Evolutionary conservation across 2,113 vertebrate genomes (phyloP), one percentile per base, ranked within the genome.

Genomic region (Phyllostomus discolor): DNA sequence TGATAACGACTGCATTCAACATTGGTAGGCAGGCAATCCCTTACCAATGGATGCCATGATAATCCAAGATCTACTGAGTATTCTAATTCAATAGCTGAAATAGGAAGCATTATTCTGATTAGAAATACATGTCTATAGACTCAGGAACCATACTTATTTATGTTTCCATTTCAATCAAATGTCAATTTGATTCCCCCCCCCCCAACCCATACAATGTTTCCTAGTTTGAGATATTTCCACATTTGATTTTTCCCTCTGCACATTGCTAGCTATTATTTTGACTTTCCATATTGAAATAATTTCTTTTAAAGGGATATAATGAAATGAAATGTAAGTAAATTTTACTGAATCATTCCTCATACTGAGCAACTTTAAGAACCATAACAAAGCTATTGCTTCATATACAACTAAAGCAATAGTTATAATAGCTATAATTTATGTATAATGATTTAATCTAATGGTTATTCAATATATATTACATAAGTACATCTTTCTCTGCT

Each of bases 31-130:
- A 99, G 98, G 97, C 99, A 99, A 95, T 99, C 99, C 98, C 98
- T 98, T 95, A 99, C 97, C 96, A 99, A 94, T 0, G 99, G 99
- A 92, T 99, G 99, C 99, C 99, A 99, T 0, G 98, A 98, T 91
- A 99, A 96, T 52, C 99, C 99, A 59, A 99, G 99, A 93, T 99
- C 99, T 97, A 99, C 98, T 3, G 99, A 99, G 97, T 99, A 99
- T 96, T 99, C 99, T 96, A 99, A 95, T 96, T 99, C 99, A 95
- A 99, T 99, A 62, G 99, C 99, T 99, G 98, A 79, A 98, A 81
- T 54, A 95, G 88, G 33, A 97, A 97, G 97, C 19, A 62, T 86
- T 33, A 62, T 78, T 73, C 73, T 94, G 33, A 33, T 46, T 78
- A 62, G 43, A 75, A 95, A 35, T 52, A 33, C 24, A 15, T 6